Evolutionary conservation across 2,888 invertebrate species (phyloP).

Genomic region (Pachliopta kotzebuea): DNA sequence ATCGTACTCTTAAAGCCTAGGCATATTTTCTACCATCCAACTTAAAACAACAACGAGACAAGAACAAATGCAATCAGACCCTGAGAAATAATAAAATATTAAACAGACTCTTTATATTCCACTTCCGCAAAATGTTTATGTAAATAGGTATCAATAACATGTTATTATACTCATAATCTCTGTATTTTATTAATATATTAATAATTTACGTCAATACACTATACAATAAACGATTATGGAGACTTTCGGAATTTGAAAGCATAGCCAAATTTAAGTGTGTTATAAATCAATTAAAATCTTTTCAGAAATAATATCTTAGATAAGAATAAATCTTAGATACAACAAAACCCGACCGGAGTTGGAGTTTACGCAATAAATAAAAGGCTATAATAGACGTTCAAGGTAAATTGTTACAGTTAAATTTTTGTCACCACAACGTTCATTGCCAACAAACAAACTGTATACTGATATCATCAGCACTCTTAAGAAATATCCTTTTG

Average conservation of each 20-base stretch:
- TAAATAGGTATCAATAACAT: not conserved
- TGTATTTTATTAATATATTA: not conserved
- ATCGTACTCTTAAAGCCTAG: too few relatives aligned
- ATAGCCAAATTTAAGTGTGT: not conserved
- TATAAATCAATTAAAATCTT: not conserved
- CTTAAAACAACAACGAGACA: too few relatives aligned
- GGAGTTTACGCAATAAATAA: not conserved
- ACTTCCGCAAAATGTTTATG: not conserved
- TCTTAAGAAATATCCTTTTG: not conserved
- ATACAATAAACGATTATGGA: not conserved
- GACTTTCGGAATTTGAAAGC: too few relatives aligned
- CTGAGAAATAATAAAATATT: not conserved
- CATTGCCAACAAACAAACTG: not conserved
- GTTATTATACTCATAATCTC: not conserved
- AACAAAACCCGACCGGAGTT: not conserved
- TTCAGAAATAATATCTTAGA: not conserved
- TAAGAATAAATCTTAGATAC: not conserved
- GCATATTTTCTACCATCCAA: too few relatives aligned
- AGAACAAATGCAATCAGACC: not conserved
- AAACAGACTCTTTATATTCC: not conserved
- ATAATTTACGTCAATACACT: not conserved
- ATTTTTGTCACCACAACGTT: not conserved
- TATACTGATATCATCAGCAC: not conserved
- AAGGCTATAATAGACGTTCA: not conserved
- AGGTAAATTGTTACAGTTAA: constrained; percentile 11